These are phyloP conservation scores for Strix uralensis DNA, from an alignment of 2,113 vertebrate species.

Conservation along the genomic window DNA sequence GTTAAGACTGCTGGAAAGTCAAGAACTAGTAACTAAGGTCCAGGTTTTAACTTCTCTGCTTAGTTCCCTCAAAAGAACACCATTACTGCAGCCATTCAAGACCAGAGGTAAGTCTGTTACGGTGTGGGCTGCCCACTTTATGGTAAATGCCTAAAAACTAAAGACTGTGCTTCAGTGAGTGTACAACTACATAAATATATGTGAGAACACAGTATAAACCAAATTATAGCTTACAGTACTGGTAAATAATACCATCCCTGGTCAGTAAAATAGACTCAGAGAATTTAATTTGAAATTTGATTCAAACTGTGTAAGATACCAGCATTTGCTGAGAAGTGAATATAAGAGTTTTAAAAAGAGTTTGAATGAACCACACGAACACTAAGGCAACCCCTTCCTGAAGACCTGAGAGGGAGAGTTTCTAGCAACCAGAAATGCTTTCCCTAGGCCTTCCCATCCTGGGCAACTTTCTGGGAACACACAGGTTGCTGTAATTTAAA, in stretches of 20 bases:
- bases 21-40: background rate
- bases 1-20: background rate
- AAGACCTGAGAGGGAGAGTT: background rate
- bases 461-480: background rate
- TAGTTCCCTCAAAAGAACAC: background rate
- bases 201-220: background rate
- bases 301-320: background rate
- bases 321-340: background rate
- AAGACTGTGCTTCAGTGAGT: background rate
- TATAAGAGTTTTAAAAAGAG: background rate
- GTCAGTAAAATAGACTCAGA: background rate
- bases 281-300: background rate
- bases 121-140: accelerated
- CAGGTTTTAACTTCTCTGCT: too few species aligned
- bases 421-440: background rate
- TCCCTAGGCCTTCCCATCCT: background rate
- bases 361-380: background rate
- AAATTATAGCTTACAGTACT: accelerated
- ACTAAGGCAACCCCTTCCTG: background rate
- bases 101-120: background rate
- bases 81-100: background rate
- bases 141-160: background rate
- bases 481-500: background rate
- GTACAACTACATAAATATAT: background rate
- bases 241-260: background rate